Evolutionary conservation across 1,140 invertebrate genomes (phyloP), one percentile per base, ranked within the genome.

Genomic region (Leptinotarsa lineolata): DNA sequence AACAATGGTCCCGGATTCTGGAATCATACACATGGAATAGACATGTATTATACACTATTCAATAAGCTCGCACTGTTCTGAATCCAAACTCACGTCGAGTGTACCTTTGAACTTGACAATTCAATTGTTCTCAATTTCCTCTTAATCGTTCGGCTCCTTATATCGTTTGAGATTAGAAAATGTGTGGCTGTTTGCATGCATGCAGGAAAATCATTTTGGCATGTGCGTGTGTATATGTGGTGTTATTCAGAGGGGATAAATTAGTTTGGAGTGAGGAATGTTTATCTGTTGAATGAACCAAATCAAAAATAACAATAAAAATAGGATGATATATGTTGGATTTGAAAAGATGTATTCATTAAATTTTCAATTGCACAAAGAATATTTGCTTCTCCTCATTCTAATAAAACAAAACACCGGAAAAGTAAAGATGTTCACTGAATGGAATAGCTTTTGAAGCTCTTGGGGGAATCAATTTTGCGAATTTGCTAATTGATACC

Each of bases 31-130:
- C 75, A 74, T 76, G 75, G 75, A 78, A 76, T 76, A 78, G 77
- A 78, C 77, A 76, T 78, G 77, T 72, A 78, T 78, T 76, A 74
- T 78, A 72, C 66, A 76, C 72, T 74, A 78, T 78, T 78, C 77
- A 78, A 78, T 78, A 76, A 48, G 65, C 67, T 70, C 70, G 72
- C 68, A 64, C 39, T 18, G 45, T 54, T 20, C 70, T 68, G 70
- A 70, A 72, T 69, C 73, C 67, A 66, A 76, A 74, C 63, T 74
- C 71, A 58, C 72, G 73, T 78, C 74, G 73, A 78, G 76, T 78
- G 73, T 76, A 74, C 72, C 77, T 78, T 78, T 78, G 77, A 78
- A 78, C 74, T 76, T 78, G 77, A 78, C 77, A 78, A 78, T 78
- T 74, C 77, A 78, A 76, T 78, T 78, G 77, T 78, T 78, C 73